These are phyloP conservation scores for Cydia strobilella DNA, from an alignment of 1,140 invertebrate species.

Conservation along the genomic window DNA sequence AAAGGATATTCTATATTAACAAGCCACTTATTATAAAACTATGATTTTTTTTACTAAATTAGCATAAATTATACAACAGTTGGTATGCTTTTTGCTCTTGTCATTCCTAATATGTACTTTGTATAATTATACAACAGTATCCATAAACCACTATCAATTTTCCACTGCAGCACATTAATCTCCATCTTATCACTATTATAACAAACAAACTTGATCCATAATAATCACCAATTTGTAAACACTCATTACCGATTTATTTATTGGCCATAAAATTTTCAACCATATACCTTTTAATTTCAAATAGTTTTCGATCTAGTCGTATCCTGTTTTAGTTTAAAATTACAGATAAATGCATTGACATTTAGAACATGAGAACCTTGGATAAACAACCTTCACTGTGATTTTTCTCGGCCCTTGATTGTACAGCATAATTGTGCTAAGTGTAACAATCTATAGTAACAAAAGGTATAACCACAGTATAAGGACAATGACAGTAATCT, in stretches of 20 bases:
- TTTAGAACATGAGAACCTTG: not conserved
- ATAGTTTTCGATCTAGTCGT: not conserved
- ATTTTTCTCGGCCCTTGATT: slow-evolving; percentile 20
- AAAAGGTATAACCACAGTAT: not conserved
- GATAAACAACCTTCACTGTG: not conserved
- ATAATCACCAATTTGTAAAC: not conserved
- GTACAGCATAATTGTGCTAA: not conserved
- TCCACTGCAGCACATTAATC: not conserved
- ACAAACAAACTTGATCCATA: not conserved
- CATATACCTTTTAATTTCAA: not conserved
- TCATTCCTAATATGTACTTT: not conserved
- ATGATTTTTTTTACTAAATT: too few species aligned
- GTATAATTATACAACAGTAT: not conserved
- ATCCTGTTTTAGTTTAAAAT: slow-evolving; percentile 17
- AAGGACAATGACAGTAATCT: not conserved
- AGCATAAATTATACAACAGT: too few species aligned
- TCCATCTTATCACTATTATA: not conserved
- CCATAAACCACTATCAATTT: not conserved
- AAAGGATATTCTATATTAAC: too few species aligned
- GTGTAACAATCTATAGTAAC: not conserved
- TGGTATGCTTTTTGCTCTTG: not conserved
- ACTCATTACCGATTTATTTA: not conserved
- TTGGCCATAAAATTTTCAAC: not conserved
- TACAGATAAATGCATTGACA: slow-evolving; percentile 10
- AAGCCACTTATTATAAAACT: not conserved